Percentiles rank a stretch among this genome's conserved stretches.
Conservation (phyloP, 2,888 invertebrate species). For the Phania funesta region DNA sequence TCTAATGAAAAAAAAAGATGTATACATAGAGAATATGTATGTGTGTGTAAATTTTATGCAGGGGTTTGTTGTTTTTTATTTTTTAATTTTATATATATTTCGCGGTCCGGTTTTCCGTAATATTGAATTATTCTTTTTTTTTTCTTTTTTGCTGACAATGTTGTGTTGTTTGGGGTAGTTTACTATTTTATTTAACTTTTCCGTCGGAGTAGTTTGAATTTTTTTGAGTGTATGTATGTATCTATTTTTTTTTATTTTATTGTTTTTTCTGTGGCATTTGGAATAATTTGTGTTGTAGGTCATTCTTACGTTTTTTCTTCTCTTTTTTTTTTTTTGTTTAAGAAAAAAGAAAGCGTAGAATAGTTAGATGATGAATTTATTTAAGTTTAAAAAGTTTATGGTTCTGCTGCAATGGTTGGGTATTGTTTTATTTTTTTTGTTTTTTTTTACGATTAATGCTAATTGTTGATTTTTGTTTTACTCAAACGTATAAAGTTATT, state of each 20-base stretch:
- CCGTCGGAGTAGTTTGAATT: slow-evolving; percentile 61
- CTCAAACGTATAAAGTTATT: slow-evolving; percentile 74
- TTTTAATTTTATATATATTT: slow-evolving; percentile 67
- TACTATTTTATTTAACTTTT: slow-evolving; percentile 71
- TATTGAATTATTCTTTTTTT: slow-evolving; percentile 7
- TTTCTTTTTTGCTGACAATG: slow-evolving; percentile 30
- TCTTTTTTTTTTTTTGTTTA: slow-evolving; percentile 16
- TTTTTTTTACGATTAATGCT: slow-evolving; percentile 63
- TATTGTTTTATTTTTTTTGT: slow-evolving; percentile 46
- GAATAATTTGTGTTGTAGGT: slow-evolving; percentile 40
- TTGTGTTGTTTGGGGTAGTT: slow-evolving; percentile 17
- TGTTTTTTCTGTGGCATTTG: slow-evolving; percentile 49
- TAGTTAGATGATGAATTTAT: slow-evolving; percentile 39
- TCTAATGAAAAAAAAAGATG: slow-evolving; percentile 77
- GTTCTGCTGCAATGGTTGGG: slow-evolving; percentile 51
- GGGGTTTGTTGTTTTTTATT: slow-evolving; percentile 54
- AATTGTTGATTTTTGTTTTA: slow-evolving; percentile 68
- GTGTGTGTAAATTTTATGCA: slow-evolving; percentile 71
- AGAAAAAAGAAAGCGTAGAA: slow-evolving; percentile 17
- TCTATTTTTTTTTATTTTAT: slow-evolving; percentile 20
- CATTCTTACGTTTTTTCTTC: slow-evolving; percentile 20
- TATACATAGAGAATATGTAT: slow-evolving; percentile 79
- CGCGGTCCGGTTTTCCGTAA: slow-evolving; percentile 66
- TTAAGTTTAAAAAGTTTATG: slow-evolving; percentile 54
- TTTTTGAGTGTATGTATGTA: slow-evolving; percentile 57